These are phyloP conservation scores for Anodontia alba DNA, from an alignment of 2,888 invertebrate genomes.

Conservation along the genomic window DNA sequence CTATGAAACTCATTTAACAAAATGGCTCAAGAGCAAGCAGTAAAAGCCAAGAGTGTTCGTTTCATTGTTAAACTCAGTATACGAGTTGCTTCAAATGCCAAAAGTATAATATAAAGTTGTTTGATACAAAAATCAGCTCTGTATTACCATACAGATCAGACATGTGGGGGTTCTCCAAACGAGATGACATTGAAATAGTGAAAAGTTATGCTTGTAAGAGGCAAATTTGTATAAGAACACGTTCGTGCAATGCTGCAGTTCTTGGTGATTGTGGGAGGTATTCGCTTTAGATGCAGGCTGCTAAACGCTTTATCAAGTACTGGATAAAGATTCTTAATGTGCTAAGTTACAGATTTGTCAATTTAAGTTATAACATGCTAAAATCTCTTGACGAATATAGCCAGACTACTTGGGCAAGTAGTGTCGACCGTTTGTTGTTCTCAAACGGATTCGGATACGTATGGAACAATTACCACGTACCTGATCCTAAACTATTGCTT, in stretches of 20 bases:
- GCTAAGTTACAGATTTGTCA: constrained; percentile 11
- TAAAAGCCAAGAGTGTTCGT: constrained; percentile 23
- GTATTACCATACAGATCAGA: constrained; percentile 27
- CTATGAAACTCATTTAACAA: constrained; percentile 7
- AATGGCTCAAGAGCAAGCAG: constrained; percentile 12
- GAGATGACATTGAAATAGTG: not conserved
- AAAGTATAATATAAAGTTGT: not conserved
- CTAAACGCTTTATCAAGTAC: constrained; percentile 22
- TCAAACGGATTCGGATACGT: constrained; percentile 32
- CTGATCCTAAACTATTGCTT: not conserved
- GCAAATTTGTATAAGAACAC: not conserved
- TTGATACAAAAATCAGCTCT: constrained; percentile 39
- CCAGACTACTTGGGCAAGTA: constrained; percentile 20
- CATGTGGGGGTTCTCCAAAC: constrained; percentile 22
- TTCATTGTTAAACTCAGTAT: not conserved
- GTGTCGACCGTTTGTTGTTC: constrained; percentile 17
- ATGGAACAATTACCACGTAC: not conserved
- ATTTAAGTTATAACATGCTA: not conserved
- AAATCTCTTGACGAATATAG: constrained; percentile 15
- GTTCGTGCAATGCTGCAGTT: no score
- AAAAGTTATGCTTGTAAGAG: constrained; percentile 9
- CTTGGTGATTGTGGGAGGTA: constrained; percentile 20
- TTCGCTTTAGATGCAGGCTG: constrained; percentile 14
- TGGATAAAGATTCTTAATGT: constrained; percentile 23
- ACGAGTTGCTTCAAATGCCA: not conserved